Conservation (phyloP, 2,113 vertebrate genomes). For the Gymnarchus niloticus region DNA sequence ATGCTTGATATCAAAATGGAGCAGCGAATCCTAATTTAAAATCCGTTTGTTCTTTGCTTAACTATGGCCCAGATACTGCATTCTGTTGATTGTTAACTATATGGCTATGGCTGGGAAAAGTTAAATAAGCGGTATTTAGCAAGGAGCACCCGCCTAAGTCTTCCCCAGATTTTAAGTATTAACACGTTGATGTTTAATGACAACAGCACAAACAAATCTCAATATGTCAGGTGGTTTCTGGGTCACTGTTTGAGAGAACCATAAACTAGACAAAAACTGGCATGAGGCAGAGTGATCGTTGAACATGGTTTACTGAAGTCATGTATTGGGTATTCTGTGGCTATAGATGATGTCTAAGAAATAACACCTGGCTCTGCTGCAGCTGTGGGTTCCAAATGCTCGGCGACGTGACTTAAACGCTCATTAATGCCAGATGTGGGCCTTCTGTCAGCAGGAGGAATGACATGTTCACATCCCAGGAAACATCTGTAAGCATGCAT, state of each 20-base stretch:
- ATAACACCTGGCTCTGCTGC: background rate
- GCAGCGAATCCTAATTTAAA: background rate
- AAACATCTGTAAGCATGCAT: background rate
- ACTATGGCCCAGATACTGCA: too few species aligned
- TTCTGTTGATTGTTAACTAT: too few species aligned
- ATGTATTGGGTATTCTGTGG: background rate
- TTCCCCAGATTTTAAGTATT: too few species aligned
- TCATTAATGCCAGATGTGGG: background rate
- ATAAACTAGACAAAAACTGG: too few species aligned
- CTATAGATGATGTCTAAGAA: background rate
- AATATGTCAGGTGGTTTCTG: background rate
- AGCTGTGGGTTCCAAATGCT: background rate
- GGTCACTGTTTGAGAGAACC: background rate
- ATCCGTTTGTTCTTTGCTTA: too few species aligned
- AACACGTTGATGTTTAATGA: too few species aligned
- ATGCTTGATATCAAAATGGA: background rate
- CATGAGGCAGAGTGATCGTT: too few species aligned
- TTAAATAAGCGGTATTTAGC: too few species aligned
- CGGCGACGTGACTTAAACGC: background rate
- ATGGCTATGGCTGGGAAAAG: too few species aligned
- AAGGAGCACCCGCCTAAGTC: too few species aligned
- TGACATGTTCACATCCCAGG: background rate
- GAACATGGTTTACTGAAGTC: background rate
- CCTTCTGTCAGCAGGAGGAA: background rate
- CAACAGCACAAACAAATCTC: background rate